A percentile compares a stretch with the other conserved stretches of the same genome.
phyloP scores from a whole-genome alignment of 2,113 vertebrate species.

The Amazona vittata region DNA sequence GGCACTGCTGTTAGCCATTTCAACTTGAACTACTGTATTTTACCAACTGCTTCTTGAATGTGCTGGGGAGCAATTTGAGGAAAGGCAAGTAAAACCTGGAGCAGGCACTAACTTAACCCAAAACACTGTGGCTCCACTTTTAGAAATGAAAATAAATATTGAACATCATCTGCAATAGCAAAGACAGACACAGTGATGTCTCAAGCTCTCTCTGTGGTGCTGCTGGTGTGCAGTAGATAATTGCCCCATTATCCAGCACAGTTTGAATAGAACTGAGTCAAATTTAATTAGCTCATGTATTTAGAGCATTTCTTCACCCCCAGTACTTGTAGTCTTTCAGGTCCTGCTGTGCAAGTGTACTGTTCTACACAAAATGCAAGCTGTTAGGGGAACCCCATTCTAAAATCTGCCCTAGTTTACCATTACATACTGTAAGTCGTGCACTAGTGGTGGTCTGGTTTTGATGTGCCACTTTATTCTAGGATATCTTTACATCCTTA shows the following conservation, averaged over 20 bases:
- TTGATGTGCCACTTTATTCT: neutral
- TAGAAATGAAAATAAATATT: neutral
- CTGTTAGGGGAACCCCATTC: neutral
- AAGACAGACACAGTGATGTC: neutral
- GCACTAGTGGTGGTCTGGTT: neutral
- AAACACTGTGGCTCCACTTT: neutral
- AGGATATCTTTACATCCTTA: neutral
- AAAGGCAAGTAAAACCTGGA: neutral
- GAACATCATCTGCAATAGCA: neutral
- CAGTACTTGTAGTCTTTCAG: neutral
- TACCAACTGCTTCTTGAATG: neutral
- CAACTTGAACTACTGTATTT: neutral
- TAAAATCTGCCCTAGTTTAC: neutral
- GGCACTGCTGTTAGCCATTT: neutral
- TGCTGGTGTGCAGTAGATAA: neutral
- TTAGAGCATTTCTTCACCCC: neutral
- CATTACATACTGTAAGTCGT: neutral
- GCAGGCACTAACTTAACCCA: neutral
- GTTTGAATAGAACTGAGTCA: neutral
- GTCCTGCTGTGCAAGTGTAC: neutral
- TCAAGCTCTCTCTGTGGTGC: neutral
- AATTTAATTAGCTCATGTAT: constrained; percentile 13
- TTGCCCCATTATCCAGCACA: neutral
- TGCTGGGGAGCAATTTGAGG: neutral
- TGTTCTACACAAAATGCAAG: neutral